These are phyloP conservation scores for Lagodon rhomboides DNA, from an alignment of 2,797 vertebrate species.

Conservation along the genomic window DNA sequence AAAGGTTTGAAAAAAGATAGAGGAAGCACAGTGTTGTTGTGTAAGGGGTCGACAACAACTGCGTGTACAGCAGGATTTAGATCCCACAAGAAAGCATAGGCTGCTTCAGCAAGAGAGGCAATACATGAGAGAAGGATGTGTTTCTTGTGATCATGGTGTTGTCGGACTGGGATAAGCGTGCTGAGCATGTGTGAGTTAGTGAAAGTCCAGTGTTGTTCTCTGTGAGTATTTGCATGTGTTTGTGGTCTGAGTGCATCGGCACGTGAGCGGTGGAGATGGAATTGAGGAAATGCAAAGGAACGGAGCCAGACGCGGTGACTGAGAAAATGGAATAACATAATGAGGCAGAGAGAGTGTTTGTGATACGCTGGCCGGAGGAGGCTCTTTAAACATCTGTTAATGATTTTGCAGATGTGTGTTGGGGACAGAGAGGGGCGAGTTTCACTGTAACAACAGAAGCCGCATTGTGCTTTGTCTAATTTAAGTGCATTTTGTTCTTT, in stretches of 20 bases:
- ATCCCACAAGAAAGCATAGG: not conserved
- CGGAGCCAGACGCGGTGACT: slow-evolving; percentile 61
- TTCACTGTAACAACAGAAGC: slow-evolving; percentile 86
- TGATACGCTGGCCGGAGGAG: slow-evolving; percentile 66
- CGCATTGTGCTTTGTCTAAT: slow-evolving; percentile 86
- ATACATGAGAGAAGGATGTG: not conserved
- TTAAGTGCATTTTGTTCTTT: slow-evolving; percentile 76
- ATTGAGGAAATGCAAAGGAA: slow-evolving; percentile 56
- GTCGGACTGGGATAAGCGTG: slow-evolving; percentile 13
- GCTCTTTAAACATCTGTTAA: slow-evolving; percentile 85
- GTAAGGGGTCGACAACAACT: not conserved
- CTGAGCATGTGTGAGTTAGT: slow-evolving; percentile 36
- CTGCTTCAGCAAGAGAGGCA: not conserved
- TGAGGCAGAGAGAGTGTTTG: slow-evolving; percentile 65
- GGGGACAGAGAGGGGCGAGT: slow-evolving; percentile 70
- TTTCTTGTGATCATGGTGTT: slow-evolving; percentile 33
- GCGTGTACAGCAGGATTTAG: not conserved
- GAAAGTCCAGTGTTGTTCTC: slow-evolving; percentile 36
- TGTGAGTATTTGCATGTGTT: slow-evolving; percentile 51
- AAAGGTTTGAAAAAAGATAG: not conserved
- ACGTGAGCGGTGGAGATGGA: slow-evolving; percentile 35
- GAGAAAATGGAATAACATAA: slow-evolving; percentile 66
- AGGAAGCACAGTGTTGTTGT: not conserved
- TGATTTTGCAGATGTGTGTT: slow-evolving; percentile 84
- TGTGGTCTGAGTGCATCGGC: slow-evolving; percentile 39